Base-by-base conservation (phyloP, 2,888 invertebrate species). In the Noctua pronuba region DNA sequence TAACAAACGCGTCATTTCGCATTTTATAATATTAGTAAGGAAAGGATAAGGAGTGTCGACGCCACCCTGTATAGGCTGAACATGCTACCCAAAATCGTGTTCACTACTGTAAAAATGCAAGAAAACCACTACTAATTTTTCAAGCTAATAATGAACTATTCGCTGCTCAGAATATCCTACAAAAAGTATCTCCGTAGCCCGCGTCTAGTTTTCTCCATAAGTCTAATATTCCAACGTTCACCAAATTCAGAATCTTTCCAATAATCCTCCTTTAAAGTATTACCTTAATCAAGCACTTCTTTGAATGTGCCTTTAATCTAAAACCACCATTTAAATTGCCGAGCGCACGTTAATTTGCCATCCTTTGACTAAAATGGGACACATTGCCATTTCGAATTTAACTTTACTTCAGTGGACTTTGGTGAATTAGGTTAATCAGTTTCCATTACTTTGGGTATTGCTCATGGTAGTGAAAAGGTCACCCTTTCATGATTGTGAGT, bases 291-390 rank as follows among this genome's bases (percentile, higher is more conserved):
- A 82, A 62, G 64, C 67, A 76, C 70, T 84, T 83, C 84, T 86
- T 79, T 83, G 66, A 64, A 79, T 79, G 86, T 69, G 70, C 86
- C 85, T 90, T 87, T 88, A 89, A 89, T 90, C 88, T 83, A 79
- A 83, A 89, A 86, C 86, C 81, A 71, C 80, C 69, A 73, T 86
- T 84, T 83, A 89, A 89, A 88, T 87, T 88, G 83, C 76, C 76
- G 71, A 79, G 84, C 79, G 80, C 82, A 86, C 87, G 86, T 86
- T 88, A 88, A 90, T 90, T 90, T 88, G 85, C 84, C 72, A 81
- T 83, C 83, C 83, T 89, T 84, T 82, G 85, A 87, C 81, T 86
- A 78, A 73, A 78, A 49, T 60, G 73, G 35, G 80, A 89, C 89
- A 88, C 84, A 88, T 71, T 64, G 88, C 7, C 24, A 41, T 35